Base-by-base conservation (phyloP, 1,140 invertebrate species). In the Scaptodrosophila lebanonensis region DNA sequence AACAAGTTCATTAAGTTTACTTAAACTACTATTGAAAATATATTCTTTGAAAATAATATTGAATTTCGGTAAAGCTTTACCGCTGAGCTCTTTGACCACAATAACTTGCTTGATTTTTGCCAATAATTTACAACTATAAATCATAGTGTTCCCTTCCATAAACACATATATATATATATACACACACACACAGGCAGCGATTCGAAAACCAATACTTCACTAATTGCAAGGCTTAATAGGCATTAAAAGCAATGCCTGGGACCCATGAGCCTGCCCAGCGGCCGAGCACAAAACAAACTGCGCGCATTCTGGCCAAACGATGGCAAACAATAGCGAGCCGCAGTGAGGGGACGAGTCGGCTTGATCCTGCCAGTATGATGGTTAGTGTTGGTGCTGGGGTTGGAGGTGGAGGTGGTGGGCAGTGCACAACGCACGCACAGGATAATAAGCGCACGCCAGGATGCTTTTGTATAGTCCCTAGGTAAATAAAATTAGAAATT, bases 401-500 rank as follows among this genome's bases (percentile, higher is more conserved):
- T 11, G 32, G 25, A 18, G 32, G 15, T 5, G 12, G 13, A 18
- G 27, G 44, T 38, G 15, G 17, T 18, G 25, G 6, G 42, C 20
- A 9, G 35, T 29, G 45, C 25, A 29, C 6, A 25, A 38, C 56
- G 64, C 67, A 77, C 73, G 73, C 70, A 75, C 70, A 76, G 72
- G 73, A 77, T 77, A 77, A 77, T 77, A 79, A 77, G 73, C 72
- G 72, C 67, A 76, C 72, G 67, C 72, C 73, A 67, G 67, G 73
- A 77, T 72, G 73, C 73, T 64, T 77, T 77, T 77, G 72, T 77
- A 58, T 69, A 59, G 67, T 40, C 66, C 71, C 61, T 61, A 61
- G 39, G 71, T 66, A 70, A 77, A 77, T 77, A 77, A 77, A 77
- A 77, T 77, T 79, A 79, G 73, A 79, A 79, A 77, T 77, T 77